Conservation (phyloP, 1,140 invertebrate genomes). For the Cotesia typhae region DNA sequence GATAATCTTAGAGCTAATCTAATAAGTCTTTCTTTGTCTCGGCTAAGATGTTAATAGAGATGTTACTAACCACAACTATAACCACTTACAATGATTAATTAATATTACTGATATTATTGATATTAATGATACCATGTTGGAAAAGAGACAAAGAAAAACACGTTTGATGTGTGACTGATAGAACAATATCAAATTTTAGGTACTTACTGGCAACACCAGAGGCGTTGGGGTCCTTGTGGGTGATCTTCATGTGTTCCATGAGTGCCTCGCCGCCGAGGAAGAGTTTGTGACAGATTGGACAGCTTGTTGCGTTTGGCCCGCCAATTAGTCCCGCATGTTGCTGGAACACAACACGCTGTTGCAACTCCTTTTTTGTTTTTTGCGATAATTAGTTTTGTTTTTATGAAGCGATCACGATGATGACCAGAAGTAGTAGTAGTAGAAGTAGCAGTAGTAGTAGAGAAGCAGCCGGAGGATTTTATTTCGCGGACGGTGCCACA, state of each 20-base stretch:
- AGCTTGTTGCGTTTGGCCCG: slow-evolving; percentile 87
- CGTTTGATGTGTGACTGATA: too few species aligned
- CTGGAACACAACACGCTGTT: slow-evolving; percentile 88
- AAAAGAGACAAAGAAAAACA: slow-evolving; percentile 22
- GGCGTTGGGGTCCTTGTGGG: slow-evolving; percentile 90
- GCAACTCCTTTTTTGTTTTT: slow-evolving; percentile 74
- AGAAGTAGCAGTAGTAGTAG: slow-evolving; percentile 27
- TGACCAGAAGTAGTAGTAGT: slow-evolving; percentile 49
- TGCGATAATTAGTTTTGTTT: too few species aligned
- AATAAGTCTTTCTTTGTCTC: slow-evolving; percentile 16
- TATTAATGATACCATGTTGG: background rate
- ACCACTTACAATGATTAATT: background rate
- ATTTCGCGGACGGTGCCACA: slow-evolving; percentile 45
- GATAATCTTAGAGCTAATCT: slow-evolving; percentile 25
- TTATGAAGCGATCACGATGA: slow-evolving; percentile 14
- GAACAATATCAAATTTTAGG: slow-evolving; percentile 31
- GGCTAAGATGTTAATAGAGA: background rate
- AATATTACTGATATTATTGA: slow-evolving; percentile 2
- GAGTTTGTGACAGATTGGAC: slow-evolving; percentile 92
- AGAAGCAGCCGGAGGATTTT: slow-evolving; percentile 48
- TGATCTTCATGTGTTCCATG: slow-evolving; percentile 95
- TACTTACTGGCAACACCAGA: slow-evolving; percentile 90
- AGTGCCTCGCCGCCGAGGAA: slow-evolving; percentile 90
- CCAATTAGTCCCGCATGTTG: slow-evolving; percentile 92
- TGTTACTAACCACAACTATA: background rate